A percentile compares a stretch with the other conserved stretches of the same genome.
Conservation (phyloP, 2,797 vertebrate species). For the Xenentodon cancila region DNA sequence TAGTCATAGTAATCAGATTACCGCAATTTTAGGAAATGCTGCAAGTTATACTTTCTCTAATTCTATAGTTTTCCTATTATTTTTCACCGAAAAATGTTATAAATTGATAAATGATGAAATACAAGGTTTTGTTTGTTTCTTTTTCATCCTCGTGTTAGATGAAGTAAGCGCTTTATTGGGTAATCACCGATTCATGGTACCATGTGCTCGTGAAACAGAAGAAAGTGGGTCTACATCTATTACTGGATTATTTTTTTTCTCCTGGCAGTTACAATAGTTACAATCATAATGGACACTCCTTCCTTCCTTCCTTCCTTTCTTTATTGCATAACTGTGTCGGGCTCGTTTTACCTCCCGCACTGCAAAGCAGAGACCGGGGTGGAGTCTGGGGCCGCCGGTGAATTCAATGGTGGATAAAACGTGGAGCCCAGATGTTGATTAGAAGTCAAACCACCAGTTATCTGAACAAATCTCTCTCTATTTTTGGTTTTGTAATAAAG, state of each 20-base stretch:
- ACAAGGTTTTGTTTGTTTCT: too few species aligned
- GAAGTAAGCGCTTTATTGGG: too few species aligned
- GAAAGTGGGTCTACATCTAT: background rate
- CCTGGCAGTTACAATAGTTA: background rate
- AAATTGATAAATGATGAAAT: background rate
- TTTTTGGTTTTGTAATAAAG: background rate
- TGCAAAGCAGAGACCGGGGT: background rate
- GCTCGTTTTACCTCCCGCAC: slow-evolving; percentile 24
- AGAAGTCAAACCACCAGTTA: background rate
- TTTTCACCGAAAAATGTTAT: too few species aligned
- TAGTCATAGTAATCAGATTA: slow-evolving; percentile 1
- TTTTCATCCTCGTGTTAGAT: too few species aligned
- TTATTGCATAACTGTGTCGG: slow-evolving; percentile 53
- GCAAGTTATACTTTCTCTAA: background rate
- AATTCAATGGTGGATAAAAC: slow-evolving; percentile 46
- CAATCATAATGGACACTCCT: slow-evolving; percentile 41
- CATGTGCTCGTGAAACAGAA: background rate
- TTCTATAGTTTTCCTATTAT: too few species aligned
- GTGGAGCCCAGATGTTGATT: slow-evolving; percentile 51
- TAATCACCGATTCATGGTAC: too few species aligned
- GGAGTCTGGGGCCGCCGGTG: slow-evolving; percentile 20
- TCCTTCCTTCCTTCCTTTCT: slow-evolving; percentile 35
- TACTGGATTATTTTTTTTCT: background rate
- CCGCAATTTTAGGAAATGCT: background rate
- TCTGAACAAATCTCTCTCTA: background rate